phyloP scores from a whole-genome alignment of 2,113 vertebrate species.

The Sander lucioperca region DNA sequence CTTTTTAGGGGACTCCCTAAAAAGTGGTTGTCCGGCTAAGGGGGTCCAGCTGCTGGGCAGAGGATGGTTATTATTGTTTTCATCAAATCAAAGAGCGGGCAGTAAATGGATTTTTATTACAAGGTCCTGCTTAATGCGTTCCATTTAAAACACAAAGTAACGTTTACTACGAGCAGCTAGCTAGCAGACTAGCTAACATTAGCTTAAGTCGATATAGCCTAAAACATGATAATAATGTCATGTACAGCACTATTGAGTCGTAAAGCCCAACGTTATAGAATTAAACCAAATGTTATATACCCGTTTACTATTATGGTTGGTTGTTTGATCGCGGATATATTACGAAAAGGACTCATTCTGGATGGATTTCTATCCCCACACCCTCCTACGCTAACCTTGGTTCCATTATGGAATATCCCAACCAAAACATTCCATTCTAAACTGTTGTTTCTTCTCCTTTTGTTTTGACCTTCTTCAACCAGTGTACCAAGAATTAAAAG shows the following conservation, averaged over 20 bases:
- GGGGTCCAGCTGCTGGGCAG: too few relatives aligned
- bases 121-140: too few relatives aligned
- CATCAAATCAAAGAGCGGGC: too few relatives aligned
- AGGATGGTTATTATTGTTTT: too few relatives aligned
- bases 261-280: background rate
- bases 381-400: background rate
- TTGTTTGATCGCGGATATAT: background rate
- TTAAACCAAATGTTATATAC: background rate
- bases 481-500: background rate
- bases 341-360: background rate
- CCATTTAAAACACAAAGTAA: background rate
- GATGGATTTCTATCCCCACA: background rate
- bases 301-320: background rate
- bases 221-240: background rate
- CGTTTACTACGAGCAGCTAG: slow-evolving; percentile 34
- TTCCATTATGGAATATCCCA: background rate
- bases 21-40: too few relatives aligned
- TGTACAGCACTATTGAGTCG: background rate
- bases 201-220: background rate
- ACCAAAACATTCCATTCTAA: rapidly evolving
- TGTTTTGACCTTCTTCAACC: background rate
- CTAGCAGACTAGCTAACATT: background rate
- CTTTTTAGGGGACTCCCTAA: too few relatives aligned
- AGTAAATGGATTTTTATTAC: too few relatives aligned
- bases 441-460: background rate